phyloP scores from a whole-genome alignment of 2,797 vertebrate species.

The Periophthalmus magnuspinnatus region DNA sequence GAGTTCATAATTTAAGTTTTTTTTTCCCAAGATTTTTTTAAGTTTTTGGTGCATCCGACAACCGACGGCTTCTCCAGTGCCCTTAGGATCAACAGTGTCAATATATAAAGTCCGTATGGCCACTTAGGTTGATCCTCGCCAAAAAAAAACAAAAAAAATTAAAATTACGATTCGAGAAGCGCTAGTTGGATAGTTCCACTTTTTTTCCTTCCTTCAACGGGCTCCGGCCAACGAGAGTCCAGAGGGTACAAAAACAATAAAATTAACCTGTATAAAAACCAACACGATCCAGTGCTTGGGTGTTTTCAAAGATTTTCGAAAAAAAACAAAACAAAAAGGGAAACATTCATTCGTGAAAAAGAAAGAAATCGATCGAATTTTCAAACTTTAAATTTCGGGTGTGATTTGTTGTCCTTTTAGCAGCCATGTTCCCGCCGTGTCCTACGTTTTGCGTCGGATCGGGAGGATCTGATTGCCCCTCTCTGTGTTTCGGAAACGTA shows the following conservation, averaged over 20 bases:
- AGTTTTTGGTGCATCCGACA: constrained; percentile 89
- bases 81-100: constrained; percentile 81
- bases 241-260: constrained; percentile 77
- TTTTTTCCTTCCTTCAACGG: constrained; percentile 85
- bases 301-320: constrained; percentile 87
- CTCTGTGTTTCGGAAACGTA: constrained; percentile 77
- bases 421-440: constrained; percentile 83
- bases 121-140: constrained; percentile 77
- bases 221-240: constrained; percentile 93
- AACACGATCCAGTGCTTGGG: constrained; percentile 91
- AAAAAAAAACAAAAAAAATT: not conserved
- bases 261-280: constrained; percentile 84
- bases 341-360: constrained; percentile 90
- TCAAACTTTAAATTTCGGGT: constrained; percentile 75
- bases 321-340: constrained; percentile 87
- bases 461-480: constrained; percentile 82
- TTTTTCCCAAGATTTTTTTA: constrained; percentile 64
- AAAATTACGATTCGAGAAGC: constrained; percentile 79
- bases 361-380: constrained; percentile 79
- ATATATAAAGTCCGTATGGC: constrained; percentile 85
- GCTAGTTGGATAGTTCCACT: constrained; percentile 83
- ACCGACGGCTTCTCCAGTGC: constrained; percentile 88
- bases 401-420: constrained; percentile 74
- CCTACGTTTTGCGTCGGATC: constrained; percentile 86
- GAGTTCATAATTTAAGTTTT: constrained; percentile 97